These are phyloP conservation scores for Phymorhynchus buccinoides DNA, from an alignment of 1,140 invertebrate genomes.

Conservation along the genomic window DNA sequence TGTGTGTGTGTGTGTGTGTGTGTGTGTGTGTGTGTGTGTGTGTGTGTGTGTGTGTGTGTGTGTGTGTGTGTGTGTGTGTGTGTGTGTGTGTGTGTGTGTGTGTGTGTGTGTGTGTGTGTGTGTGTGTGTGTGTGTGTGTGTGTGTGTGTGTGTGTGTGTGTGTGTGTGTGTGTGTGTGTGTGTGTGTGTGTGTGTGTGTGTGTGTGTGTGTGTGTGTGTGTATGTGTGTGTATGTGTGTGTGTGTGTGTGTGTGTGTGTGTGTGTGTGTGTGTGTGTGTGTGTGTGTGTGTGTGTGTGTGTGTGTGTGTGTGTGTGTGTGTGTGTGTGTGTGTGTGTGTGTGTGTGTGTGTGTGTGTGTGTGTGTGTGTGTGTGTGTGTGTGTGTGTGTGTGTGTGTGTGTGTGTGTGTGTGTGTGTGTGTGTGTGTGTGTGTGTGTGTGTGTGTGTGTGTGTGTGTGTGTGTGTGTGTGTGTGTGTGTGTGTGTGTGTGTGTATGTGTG, in stretches of 20 bases:
- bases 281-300: not conserved
- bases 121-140: not conserved
- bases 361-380: not conserved
- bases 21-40: no score
- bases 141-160: conserved; percentile 11
- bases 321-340: not conserved
- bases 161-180: not conserved
- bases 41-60: no score
- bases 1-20: not conserved
- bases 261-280: conserved; percentile 3
- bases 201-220: no score
- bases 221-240: not conserved
- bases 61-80: not conserved
- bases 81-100: not conserved
- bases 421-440: not conserved
- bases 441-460: not conserved
- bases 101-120: not conserved
- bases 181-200: not conserved
- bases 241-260: not conserved
- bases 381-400: not conserved
- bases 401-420: not conserved
- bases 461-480: not conserved
- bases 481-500: not conserved
- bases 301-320: no score
- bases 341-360: not conserved